Evolutionary conservation across 2,113 vertebrate species (phyloP).

Genomic region (Nothocercus julius): DNA sequence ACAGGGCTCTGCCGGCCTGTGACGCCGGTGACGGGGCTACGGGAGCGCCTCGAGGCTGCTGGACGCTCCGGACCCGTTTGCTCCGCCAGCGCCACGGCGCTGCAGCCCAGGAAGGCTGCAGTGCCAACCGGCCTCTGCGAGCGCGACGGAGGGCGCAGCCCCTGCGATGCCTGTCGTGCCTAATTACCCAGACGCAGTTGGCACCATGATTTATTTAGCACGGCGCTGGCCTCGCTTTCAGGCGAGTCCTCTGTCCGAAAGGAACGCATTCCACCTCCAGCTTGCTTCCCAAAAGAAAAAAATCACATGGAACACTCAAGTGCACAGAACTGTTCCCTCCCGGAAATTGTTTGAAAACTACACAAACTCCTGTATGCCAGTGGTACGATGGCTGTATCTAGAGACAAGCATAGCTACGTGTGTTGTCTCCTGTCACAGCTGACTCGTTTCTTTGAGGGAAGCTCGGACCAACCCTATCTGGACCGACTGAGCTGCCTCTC

Average conservation of each 20-base stretch:
- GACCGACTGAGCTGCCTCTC: neutral
- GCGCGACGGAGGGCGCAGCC: constrained; percentile 51
- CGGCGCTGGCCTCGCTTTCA: constrained; percentile 64
- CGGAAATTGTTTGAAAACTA: neutral
- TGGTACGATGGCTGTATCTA: neutral
- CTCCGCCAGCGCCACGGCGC: neutral
- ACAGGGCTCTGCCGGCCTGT: neutral
- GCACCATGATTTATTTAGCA: constrained; percentile 71
- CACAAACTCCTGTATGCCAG: neutral
- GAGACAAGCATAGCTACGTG: neutral
- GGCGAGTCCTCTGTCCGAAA: constrained; percentile 63
- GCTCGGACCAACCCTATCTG: neutral
- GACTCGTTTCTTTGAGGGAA: neutral
- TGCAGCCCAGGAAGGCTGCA: neutral
- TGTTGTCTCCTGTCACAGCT: neutral
- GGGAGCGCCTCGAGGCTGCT: constrained; percentile 8
- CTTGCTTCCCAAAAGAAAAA: neutral
- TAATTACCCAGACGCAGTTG: constrained; percentile 74
- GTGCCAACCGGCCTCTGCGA: neutral
- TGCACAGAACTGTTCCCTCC: neutral
- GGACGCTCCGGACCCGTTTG: constrained; percentile 21
- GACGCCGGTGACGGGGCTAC: neutral
- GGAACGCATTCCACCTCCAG: constrained; percentile 46
- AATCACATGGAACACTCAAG: constrained; percentile 30
- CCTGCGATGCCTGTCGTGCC: constrained; percentile 73